Percentiles rank a stretch among this genome's conserved stretches.
These are phyloP conservation scores for Dryoscopus gambensis DNA, from an alignment of 2,113 vertebrate genomes.

Conservation along the genomic window DNA sequence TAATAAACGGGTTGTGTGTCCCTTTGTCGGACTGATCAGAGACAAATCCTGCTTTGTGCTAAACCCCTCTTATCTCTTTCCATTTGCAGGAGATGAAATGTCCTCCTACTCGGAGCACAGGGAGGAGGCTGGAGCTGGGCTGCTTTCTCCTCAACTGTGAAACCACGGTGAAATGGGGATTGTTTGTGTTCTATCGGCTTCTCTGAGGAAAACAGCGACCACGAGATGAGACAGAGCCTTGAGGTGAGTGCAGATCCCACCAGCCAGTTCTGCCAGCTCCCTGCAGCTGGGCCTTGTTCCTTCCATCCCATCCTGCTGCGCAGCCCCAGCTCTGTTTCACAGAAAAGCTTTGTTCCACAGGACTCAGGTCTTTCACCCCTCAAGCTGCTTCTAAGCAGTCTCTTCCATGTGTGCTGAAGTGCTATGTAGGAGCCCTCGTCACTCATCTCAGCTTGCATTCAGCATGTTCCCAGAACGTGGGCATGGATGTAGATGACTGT, in stretches of 20 bases:
- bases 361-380: not conserved
- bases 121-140: not conserved
- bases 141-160: not conserved
- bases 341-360: not conserved
- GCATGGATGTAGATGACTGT: not conserved
- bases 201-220: not conserved
- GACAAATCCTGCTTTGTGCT: conserved; percentile 5
- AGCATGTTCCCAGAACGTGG: not conserved
- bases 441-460: not conserved
- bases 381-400: not conserved
- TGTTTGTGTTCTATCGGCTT: not conserved
- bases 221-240: not conserved
- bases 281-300: not conserved
- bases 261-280: not conserved
- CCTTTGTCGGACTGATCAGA: conserved; percentile 47
- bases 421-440: not conserved
- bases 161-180: not conserved
- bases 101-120: not conserved
- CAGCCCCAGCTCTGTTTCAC: not conserved
- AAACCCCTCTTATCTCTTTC: conserved; percentile 23
- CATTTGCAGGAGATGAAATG: conserved; percentile 38
- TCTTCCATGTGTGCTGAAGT: not conserved
- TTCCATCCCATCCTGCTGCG: not conserved
- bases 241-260: not conserved
- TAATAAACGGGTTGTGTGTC: conserved; percentile 48